These are phyloP conservation scores for Tetragonula carbonaria DNA, from an alignment of 2,888 invertebrate genomes.

Conservation along the genomic window DNA sequence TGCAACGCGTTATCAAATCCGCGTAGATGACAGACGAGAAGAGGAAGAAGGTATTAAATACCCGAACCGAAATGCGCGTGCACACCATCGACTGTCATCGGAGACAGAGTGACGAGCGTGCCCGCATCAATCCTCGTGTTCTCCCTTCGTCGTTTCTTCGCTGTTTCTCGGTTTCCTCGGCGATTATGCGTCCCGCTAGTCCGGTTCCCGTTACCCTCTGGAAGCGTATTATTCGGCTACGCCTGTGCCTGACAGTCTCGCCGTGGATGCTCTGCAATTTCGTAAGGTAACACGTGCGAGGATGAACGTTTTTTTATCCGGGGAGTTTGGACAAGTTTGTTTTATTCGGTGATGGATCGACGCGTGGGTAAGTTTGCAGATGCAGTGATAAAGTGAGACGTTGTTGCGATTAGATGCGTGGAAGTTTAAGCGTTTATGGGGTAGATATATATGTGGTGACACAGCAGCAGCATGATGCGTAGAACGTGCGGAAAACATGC, in stretches of 20 bases:
- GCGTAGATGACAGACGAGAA: conserved; percentile 69
- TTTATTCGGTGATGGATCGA: neutral
- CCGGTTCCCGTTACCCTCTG: too few species aligned
- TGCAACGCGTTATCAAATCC: conserved; percentile 66
- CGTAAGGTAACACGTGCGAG: conserved; percentile 22
- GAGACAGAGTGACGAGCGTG: conserved; percentile 29
- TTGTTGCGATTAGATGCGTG: too few species aligned
- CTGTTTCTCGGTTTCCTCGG: neutral
- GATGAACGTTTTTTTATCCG: neutral
- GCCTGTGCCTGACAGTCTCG: conserved; percentile 44
- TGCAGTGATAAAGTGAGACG: too few species aligned
- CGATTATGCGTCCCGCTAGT: conserved; percentile 53
- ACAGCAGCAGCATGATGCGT: too few species aligned
- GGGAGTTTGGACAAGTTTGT: neutral
- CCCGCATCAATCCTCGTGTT: conserved; percentile 53
- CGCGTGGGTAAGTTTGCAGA: too few species aligned
- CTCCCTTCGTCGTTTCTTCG: conserved; percentile 7
- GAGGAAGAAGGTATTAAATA: conserved; percentile 70
- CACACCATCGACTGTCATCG: conserved; percentile 68
- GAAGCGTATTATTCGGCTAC: conserved; percentile 50
- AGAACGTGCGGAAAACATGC: too few species aligned
- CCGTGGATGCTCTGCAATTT: conserved; percentile 37
- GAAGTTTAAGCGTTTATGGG: too few species aligned
- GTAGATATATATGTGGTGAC: too few species aligned
- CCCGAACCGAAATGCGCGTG: conserved; percentile 55